Evolutionary conservation across 2,113 vertebrate genomes (phyloP), one percentile per base, ranked within the genome.

Genomic region (Dipodomys ordii): DNA sequence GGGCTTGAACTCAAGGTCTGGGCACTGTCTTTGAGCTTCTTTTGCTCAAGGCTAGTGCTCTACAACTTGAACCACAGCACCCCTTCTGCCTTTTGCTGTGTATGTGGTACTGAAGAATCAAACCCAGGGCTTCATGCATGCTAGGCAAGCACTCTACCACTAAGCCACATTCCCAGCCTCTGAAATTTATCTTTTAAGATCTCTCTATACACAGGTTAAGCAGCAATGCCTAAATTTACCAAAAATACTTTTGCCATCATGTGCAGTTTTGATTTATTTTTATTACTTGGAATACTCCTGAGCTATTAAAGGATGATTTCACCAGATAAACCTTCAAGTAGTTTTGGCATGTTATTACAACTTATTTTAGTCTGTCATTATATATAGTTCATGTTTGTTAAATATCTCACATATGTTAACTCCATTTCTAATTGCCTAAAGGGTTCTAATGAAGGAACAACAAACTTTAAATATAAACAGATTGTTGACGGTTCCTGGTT

Each of bases 331-430:
- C 94, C 60, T 90, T 49, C 78, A 81, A 90, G 68, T 72, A 68
- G 39, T 83, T 92, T 93, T 94, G 92, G 77, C 74, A 87, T 84
- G 62, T 91, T 44, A 78, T 81, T 86, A 62, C 2, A 80, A 46
- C 27, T 39, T 88, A 94, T 95, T 95, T 97, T 92, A 93, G 60
- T 83, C 19, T 84, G 16, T 80, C 25, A n/a, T 53, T 88, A 82
- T 69, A 71, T 80, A 79, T 57, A 80, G 74, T 28, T 92, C 28
- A 67, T 3, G 12, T 93, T 94, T 96, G 60, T 77, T 49, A 92
- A 78, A 85, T 11, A 23, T 67, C 64, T 93, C 88, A 90, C 97
- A 94, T 96, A 96, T 93, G 88, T 76, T 96, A 94, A 92, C 93
- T 93, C 62, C 87, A 60, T 94, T 93, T 62, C 67, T 96, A 93